Conservation (phyloP, 2,888 invertebrate genomes). For the Metallyticus violacea region DNA sequence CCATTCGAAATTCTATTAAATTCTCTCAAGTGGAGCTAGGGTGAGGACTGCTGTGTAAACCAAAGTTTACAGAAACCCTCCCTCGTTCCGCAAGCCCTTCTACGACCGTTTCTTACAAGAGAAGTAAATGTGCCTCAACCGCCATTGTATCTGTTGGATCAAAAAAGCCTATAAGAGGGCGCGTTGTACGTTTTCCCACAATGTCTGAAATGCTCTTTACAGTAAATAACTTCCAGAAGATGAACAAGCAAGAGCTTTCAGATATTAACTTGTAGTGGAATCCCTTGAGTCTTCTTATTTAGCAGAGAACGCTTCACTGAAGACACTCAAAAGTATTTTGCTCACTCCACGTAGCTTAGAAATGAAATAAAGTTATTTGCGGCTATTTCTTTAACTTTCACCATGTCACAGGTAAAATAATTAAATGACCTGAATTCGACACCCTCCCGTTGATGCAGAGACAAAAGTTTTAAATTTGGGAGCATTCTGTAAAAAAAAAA, state of each 20-base stretch:
- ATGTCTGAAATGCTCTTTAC: not conserved
- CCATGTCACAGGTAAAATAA: too few relatives aligned
- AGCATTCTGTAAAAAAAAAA: too few relatives aligned
- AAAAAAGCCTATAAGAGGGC: not conserved
- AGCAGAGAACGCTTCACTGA: not conserved
- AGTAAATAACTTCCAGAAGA: not conserved
- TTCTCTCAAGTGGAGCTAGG: not conserved
- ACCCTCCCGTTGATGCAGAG: too few relatives aligned
- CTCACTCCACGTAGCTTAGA: too few relatives aligned
- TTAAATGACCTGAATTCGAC: too few relatives aligned
- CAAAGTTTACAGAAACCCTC: not conserved
- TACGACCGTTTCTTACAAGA: not conserved
- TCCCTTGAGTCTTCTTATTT: not conserved
- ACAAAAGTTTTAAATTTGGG: too few relatives aligned
- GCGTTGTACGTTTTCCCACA: not conserved
- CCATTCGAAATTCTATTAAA: not conserved
- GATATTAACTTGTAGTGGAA: not conserved
- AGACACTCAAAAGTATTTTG: not conserved
- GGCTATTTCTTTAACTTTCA: too few relatives aligned
- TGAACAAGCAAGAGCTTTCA: not conserved
- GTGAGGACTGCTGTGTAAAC: not conserved
- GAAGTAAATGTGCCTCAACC: not conserved
- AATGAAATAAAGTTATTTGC: too few relatives aligned
- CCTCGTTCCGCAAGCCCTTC: too few relatives aligned
- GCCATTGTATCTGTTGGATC: not conserved